Base-by-base conservation (phyloP, 2,797 vertebrate species). In the Chelonia mydas region DNA sequence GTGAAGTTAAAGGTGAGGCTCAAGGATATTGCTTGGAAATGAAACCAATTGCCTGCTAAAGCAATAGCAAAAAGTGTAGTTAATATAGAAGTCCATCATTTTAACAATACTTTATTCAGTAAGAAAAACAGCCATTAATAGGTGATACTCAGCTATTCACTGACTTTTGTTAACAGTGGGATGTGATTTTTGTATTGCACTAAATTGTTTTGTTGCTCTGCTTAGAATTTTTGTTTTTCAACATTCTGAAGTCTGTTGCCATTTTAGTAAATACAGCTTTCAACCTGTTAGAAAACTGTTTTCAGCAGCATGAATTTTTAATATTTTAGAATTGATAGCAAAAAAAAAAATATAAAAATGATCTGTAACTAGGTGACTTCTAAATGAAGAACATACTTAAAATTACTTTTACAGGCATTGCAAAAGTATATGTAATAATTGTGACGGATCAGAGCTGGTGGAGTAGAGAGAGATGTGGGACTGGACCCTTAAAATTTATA, bases 1-100 rank as follows among this genome's bases (percentile, higher is more conserved):
- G 94, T 96, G 68, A 84, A 54, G 95, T 97, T 92, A 87, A 95
- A 90, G 92, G 92, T 93, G 90, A 89, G 7, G 51, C 83, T 79
- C 5, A 76, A 91, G 92, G 80, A 61, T 86, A n/a, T 81, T 93
- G 25, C 84, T n/a, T 45, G 37, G 45, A 89, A n/a, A 84, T 72
- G 74, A 65, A 79, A 85, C 77, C 33, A 68, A 6, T 28, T 79
- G 33, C 27, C 10, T 53, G 2, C 51, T 59, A 3, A 87, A 85
- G 72, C 61, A 92, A 82, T 0, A 55, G 41, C 4, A 51, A 82
- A 77, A 87, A n/a, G 23, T 17, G 27, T 53, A 51, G 27, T 17
- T 16, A 45, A 77, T 28, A 15, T 27, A 76, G 31, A 77, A 77
- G 45, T 49, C 27, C 45, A 77, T 45, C 41, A n/a, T 90, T 83